Evolutionary conservation across 2,113 vertebrate genomes (phyloP).

Genomic region (Ophiodon elongatus): DNA sequence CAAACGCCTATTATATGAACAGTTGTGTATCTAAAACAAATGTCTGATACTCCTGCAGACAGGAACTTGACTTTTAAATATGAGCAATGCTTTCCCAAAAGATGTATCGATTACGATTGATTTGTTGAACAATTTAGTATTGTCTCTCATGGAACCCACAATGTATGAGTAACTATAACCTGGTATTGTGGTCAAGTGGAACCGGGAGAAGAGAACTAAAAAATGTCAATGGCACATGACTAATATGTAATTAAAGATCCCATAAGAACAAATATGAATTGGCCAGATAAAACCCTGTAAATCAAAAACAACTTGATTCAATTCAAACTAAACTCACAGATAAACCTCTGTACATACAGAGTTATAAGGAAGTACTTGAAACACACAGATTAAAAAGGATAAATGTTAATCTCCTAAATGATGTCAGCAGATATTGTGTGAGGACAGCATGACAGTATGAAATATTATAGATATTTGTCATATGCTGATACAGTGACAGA

Average conservation of each 20-base stretch:
- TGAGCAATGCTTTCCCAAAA: not conserved
- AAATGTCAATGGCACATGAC: not conserved
- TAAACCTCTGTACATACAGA: not conserved
- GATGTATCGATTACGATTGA: not conserved
- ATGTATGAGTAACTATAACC: not conserved
- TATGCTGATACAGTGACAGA: not conserved
- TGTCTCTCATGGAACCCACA: not conserved
- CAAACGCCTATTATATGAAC: not conserved
- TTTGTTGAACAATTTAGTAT: not conserved
- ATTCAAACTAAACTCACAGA: not conserved
- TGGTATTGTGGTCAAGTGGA: not conserved
- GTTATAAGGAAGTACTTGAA: constrained; percentile 3
- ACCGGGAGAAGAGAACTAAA: not conserved
- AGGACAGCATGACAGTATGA: not conserved
- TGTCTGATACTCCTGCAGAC: not conserved
- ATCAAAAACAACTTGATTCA: not conserved
- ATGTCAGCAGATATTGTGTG: not conserved
- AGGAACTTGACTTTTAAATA: not conserved
- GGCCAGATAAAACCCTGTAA: not conserved
- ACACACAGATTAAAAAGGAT: not conserved
- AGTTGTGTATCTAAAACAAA: not conserved
- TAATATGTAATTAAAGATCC: not conserved
- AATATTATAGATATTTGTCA: not conserved
- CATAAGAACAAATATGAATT: not conserved
- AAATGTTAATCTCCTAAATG: not conserved